These are phyloP conservation scores for Lucilia sericata DNA, from an alignment of 1,140 invertebrate species.

Conservation along the genomic window DNA sequence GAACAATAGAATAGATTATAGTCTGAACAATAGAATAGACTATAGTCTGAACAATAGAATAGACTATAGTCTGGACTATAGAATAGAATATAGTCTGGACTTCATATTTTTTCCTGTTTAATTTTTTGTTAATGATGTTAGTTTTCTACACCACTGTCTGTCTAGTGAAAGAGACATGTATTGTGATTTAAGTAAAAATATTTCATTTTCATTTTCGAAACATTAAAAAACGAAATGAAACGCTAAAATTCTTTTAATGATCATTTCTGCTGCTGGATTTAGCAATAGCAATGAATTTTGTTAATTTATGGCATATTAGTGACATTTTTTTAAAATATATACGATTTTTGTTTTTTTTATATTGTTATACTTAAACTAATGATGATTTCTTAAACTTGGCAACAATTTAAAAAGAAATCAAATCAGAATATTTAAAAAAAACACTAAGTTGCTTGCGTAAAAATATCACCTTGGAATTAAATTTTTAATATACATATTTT, in stretches of 20 bases:
- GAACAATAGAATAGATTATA: too few relatives aligned
- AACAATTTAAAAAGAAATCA: constrained; percentile 1
- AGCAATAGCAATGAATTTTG: constrained; percentile 42
- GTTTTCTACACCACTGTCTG: background rate
- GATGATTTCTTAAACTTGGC: constrained; percentile 35
- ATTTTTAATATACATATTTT: background rate
- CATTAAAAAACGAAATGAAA: background rate
- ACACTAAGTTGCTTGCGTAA: constrained; percentile 15
- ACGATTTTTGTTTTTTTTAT: background rate
- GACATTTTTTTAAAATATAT: constrained; percentile 30
- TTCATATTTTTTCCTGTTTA: too few relatives aligned
- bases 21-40: too few relatives aligned
- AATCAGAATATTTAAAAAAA: background rate
- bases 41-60: too few relatives aligned
- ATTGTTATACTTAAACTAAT: constrained; percentile 33
- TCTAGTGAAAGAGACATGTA: background rate
- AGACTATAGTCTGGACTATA: too few relatives aligned
- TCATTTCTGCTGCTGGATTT: constrained; percentile 32
- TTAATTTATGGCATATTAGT: constrained; percentile 43
- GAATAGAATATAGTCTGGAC: too few relatives aligned
- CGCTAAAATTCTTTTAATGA: background rate
- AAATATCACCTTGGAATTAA: constrained; percentile 19
- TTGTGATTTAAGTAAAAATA: background rate
- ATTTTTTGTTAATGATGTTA: too few relatives aligned
- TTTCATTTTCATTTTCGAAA: background rate